These are phyloP conservation scores for Dromaius novaehollandiae DNA, from an alignment of 2,113 vertebrate genomes.

Conservation along the genomic window DNA sequence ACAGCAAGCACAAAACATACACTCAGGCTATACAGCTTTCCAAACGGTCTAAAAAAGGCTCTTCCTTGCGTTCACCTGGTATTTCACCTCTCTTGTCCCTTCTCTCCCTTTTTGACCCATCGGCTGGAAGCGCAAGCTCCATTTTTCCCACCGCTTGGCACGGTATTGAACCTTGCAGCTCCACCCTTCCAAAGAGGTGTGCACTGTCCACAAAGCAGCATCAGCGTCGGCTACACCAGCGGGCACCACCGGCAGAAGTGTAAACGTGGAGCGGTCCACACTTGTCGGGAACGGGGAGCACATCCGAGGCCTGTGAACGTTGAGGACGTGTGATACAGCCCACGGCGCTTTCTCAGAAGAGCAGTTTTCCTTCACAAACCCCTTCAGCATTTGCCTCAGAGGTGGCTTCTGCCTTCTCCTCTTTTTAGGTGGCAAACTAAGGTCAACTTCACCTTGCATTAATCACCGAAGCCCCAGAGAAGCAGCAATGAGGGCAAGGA, in stretches of 20 bases:
- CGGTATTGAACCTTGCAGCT: neutral
- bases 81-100: neutral
- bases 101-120: neutral
- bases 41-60: fast-evolving
- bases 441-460: neutral
- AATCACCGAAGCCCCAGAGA: neutral
- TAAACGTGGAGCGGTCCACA: neutral
- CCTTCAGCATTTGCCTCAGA: neutral
- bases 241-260: neutral
- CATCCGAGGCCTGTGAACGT: neutral
- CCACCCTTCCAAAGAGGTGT: neutral
- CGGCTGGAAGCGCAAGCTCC: neutral
- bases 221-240: neutral
- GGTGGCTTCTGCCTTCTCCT: neutral
- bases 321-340: neutral
- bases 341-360: neutral
- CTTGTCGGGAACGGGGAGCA: neutral
- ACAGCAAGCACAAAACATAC: neutral
- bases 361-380: neutral
- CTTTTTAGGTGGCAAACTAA: neutral
- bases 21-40: neutral
- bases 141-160: neutral
- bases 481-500: neutral
- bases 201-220: neutral
- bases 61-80: neutral